Conservation (phyloP, 2,113 vertebrate genomes). For the Centrocercus urophasianus region DNA sequence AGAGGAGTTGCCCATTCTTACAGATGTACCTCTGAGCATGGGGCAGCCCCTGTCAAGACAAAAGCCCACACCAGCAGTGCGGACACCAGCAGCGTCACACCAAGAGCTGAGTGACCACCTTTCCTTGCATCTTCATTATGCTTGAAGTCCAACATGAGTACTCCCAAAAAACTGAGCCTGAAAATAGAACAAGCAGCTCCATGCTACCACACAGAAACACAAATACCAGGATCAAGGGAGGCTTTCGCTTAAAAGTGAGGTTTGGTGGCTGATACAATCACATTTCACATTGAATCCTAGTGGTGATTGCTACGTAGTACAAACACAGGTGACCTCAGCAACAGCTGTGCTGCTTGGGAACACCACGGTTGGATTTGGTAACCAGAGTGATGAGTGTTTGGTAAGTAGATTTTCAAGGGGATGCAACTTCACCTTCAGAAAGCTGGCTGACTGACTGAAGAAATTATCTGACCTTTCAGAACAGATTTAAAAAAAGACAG, state of each 20-base stretch:
- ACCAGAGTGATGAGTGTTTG: neutral
- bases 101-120: neutral
- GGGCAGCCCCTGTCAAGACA: neutral
- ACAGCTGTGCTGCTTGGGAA: neutral
- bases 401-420: neutral
- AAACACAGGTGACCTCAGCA: neutral
- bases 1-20: neutral
- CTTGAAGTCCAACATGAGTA: neutral
- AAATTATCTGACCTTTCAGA: constrained; percentile 15
- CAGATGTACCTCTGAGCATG: too few species aligned
- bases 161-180: neutral
- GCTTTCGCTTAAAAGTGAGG: neutral
- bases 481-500: neutral
- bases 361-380: neutral
- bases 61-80: neutral
- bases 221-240: neutral
- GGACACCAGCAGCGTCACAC: neutral
- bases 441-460: neutral
- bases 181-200: neutral
- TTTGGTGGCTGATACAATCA: neutral
- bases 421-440: neutral
- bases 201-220: neutral
- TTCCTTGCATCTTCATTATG: too few species aligned
- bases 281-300: neutral
- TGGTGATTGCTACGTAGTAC: neutral